Conservation (phyloP, 2,888 invertebrate genomes). For the Onthophagus sagittarius region DNA sequence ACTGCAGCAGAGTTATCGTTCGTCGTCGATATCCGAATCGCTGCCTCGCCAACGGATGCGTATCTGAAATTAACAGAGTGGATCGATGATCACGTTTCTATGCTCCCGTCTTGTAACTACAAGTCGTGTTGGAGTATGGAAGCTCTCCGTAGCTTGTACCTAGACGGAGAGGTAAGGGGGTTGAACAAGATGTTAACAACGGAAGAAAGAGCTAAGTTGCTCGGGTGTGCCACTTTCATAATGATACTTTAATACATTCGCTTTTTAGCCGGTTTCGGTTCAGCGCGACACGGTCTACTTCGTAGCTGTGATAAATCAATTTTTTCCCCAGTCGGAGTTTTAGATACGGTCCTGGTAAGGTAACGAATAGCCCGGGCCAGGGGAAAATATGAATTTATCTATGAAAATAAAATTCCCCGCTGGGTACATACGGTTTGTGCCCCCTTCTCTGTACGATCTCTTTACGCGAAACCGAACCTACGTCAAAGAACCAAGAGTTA, state of each 20-base stretch:
- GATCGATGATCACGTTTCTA: neutral
- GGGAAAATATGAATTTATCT: slow-evolving; percentile 11
- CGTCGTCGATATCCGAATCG: neutral
- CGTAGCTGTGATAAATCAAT: neutral
- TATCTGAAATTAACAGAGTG: neutral
- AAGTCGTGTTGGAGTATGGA: neutral
- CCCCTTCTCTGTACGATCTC: neutral
- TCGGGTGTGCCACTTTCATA: neutral
- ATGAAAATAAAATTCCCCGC: slow-evolving; percentile 5
- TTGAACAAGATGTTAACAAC: neutral
- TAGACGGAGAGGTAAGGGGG: neutral
- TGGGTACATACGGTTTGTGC: slow-evolving; percentile 3
- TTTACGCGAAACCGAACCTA: neutral
- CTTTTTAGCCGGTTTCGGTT: neutral
- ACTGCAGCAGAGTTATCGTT: neutral
- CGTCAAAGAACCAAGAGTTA: neutral
- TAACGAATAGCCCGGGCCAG: slow-evolving; percentile 4
- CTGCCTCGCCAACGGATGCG: neutral
- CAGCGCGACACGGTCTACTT: neutral
- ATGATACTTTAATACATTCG: neutral
- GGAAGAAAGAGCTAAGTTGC: neutral
- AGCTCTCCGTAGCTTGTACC: neutral
- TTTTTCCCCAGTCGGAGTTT: slow-evolving; percentile 1
- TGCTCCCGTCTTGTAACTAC: neutral
- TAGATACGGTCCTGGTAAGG: slow-evolving; percentile 7